These are phyloP conservation scores for Platichthys stellatus DNA, from an alignment of 2,113 vertebrate genomes.

Conservation along the genomic window DNA sequence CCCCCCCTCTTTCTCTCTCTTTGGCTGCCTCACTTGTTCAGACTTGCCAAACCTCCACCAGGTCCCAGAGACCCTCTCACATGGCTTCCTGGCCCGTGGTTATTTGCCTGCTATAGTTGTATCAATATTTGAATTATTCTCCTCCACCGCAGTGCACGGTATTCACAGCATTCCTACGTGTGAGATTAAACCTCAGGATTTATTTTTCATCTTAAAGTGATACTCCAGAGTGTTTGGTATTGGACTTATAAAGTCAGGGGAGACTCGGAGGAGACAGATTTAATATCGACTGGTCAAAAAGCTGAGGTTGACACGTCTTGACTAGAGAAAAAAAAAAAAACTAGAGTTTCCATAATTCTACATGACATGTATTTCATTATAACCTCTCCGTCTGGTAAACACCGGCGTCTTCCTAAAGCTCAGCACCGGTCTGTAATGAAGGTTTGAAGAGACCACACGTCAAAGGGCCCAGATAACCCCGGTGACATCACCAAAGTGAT, in stretches of 20 bases:
- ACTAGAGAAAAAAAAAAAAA: no score
- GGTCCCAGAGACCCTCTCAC: constrained; percentile 28
- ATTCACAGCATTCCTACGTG: constrained; percentile 13
- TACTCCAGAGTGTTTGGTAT: constrained; percentile 20
- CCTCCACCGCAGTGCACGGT: constrained; percentile 4
- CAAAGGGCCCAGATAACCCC: no score
- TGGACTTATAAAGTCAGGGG: constrained; percentile 5
- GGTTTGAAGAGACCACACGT: background rate
- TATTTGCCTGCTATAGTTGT: constrained; percentile 15
- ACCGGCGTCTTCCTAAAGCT: background rate
- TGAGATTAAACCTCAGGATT: constrained; percentile 40
- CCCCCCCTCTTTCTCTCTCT: no score
- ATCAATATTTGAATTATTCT: constrained; percentile 45
- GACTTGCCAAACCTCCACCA: constrained; percentile 22
- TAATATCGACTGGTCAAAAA: constrained; percentile 21
- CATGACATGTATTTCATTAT: background rate
- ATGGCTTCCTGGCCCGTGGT: background rate
- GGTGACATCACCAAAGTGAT: no score
- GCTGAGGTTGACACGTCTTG: background rate
- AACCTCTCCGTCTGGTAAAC: background rate
- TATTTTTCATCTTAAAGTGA: constrained; percentile 25
- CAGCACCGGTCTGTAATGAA: background rate
- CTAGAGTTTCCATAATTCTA: background rate
- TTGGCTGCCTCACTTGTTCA: constrained; percentile 1
- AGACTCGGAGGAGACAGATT: background rate